phyloP scores from a whole-genome alignment of 2,113 vertebrate genomes.

The Danio rerio region GRCz12tu NC_133181.1:58269501-58270000 shows the following conservation, averaged over 20 bases:
- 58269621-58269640: constrained; percentile 84
- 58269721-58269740: constrained; percentile 86
- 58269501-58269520: constrained; percentile 60
- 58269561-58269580: background rate
- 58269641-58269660: constrained; percentile 96
- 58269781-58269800: background rate
- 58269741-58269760: constrained; percentile 24
- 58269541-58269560: constrained; percentile 41
- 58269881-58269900: constrained; percentile 1
- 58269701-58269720: constrained; percentile 97
- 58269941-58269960: background rate
- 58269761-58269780: background rate
- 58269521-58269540: constrained; percentile 55
- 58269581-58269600: background rate
- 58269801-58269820: background rate
- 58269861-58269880: background rate
- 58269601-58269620: constrained; percentile 20
- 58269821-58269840: background rate
- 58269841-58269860: background rate
- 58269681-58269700: constrained; percentile 97
- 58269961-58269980: background rate
- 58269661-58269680: constrained; percentile 94
- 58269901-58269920: background rate
- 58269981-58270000: background rate
- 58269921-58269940: background rate